Percentiles rank a stretch among this genome's conserved stretches.
phyloP scores from a whole-genome alignment of 1,140 invertebrate species.

The Eupeodes corollae region DNA sequence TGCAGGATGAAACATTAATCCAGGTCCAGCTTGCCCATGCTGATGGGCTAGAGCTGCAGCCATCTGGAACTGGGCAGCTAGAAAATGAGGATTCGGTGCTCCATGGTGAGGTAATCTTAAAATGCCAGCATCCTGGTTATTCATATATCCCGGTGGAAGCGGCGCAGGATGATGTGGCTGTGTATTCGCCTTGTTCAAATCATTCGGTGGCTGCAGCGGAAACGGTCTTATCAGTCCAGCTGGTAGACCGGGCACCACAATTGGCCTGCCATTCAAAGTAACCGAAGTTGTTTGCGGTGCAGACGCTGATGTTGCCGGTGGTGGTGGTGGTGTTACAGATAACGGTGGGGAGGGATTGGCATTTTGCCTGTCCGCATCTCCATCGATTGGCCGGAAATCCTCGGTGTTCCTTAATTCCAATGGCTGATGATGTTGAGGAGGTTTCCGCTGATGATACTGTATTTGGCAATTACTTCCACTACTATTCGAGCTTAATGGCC shows the following conservation, averaged over 20 bases:
- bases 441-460: slow-evolving; percentile 3
- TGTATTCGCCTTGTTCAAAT: slow-evolving; percentile 7
- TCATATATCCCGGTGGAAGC: not conserved
- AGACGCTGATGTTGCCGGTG: slow-evolving; percentile 1
- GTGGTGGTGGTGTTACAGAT: slow-evolving; percentile 17
- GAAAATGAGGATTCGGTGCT: slow-evolving; percentile 49
- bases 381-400: no score
- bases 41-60: slow-evolving; percentile 47
- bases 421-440: slow-evolving; percentile 2
- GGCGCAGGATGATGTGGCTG: slow-evolving; percentile 1
- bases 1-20: no score
- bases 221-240: slow-evolving; percentile 39
- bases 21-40: slow-evolving; percentile 35
- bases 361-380: no score
- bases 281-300: slow-evolving; percentile 2
- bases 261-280: slow-evolving; percentile 31
- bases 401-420: slow-evolving; percentile 10
- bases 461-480: slow-evolving; percentile 17
- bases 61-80: slow-evolving; percentile 54
- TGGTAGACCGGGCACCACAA: slow-evolving; percentile 42
- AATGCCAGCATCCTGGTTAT: not conserved
- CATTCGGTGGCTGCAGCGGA: slow-evolving; percentile 24
- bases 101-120: not conserved
- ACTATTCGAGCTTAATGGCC: slow-evolving; percentile 10
- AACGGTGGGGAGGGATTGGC: slow-evolving; percentile 7